These are phyloP conservation scores for Neria commutata DNA, from an alignment of 2,888 invertebrate genomes.

Conservation along the genomic window DNA sequence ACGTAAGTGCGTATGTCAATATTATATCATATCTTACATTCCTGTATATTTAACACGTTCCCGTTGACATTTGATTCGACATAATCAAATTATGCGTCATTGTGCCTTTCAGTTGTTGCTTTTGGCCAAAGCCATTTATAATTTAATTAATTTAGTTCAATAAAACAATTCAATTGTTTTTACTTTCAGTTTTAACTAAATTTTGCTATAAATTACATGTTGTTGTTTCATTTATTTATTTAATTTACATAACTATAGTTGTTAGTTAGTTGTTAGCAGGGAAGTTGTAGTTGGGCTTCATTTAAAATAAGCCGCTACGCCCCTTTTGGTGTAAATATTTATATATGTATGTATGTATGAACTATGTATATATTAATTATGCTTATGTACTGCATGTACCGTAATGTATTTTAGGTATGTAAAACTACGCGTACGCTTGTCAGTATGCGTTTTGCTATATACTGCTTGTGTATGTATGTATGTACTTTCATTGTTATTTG, in stretches of 20 bases:
- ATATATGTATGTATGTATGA: too few relatives aligned
- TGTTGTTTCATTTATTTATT: constrained; percentile 2
- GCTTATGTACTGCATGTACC: too few relatives aligned
- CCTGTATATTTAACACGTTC: constrained; percentile 32
- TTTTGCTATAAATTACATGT: not conserved
- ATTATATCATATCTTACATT: constrained; percentile 43
- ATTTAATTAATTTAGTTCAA: not conserved
- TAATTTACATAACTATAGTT: constrained; percentile 1
- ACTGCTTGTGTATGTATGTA: too few relatives aligned
- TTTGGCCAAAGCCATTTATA: not conserved
- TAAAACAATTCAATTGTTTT: too few relatives aligned
- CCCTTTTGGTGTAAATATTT: too few relatives aligned
- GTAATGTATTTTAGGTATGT: not conserved
- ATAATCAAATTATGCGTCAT: constrained; percentile 30
- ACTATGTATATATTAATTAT: too few relatives aligned
- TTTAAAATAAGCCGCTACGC: too few relatives aligned
- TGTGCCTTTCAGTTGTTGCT: not conserved
- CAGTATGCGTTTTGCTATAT: too few relatives aligned
- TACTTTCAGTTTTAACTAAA: not conserved
- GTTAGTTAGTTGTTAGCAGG: constrained; percentile 44
- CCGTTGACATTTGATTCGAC: too few relatives aligned
- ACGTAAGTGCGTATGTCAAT: constrained; percentile 14
- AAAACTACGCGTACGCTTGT: not conserved
- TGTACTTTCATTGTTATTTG: not conserved
- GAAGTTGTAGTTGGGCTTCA: too few relatives aligned